Base-by-base conservation (phyloP, 2,888 invertebrate species). In the Hypsopygia costalis region DNA sequence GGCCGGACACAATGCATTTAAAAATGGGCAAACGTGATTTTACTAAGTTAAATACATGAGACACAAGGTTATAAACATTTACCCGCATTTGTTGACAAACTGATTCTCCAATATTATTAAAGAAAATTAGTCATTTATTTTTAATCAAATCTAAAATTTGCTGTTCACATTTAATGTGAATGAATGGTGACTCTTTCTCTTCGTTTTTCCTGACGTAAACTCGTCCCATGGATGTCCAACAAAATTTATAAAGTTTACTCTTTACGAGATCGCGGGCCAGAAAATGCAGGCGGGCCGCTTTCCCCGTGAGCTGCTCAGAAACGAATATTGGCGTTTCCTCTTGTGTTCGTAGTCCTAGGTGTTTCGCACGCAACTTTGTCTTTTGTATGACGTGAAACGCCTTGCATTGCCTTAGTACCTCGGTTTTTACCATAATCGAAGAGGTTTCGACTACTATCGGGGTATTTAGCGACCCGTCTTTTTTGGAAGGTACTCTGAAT, bases 241-340 rank as follows among this genome's bases (percentile, higher is more conserved):
- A 22, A 10, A 22, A 34, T 10, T 34, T 34, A 7, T 34, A 34
- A 2, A 9, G 6, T 6, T 34, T 34, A 34, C 22, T 22, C 8
- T 22, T 21, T 6, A 34, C 34, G 21, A 34, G 34, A 7, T 34
- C 34, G 6, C 34, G 9, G 1, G 34, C 21, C 7, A 34, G 6
- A 22, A 34, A 34, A 10, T 22, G 6, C 5, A 33, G 9, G 5
- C 33, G 33, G 1, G 33, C 4, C 3, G 16, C 33, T 33, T 33
- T 33, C 12, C 20, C n/a, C 6, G 33, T 33, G 33, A 39, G 30
- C 21, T 29, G n/a, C 16, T 33, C 33, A 1, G 34, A 7, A 10
- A 34, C 21, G 6, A 22, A 34, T 9, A 34, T 10, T 10, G 34
- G 34, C 1, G 21, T 10, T 4, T 34, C 34, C 22, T 34, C 34